phyloP scores from a whole-genome alignment of 2,113 vertebrate species.

The Proteles cristata region DNA sequence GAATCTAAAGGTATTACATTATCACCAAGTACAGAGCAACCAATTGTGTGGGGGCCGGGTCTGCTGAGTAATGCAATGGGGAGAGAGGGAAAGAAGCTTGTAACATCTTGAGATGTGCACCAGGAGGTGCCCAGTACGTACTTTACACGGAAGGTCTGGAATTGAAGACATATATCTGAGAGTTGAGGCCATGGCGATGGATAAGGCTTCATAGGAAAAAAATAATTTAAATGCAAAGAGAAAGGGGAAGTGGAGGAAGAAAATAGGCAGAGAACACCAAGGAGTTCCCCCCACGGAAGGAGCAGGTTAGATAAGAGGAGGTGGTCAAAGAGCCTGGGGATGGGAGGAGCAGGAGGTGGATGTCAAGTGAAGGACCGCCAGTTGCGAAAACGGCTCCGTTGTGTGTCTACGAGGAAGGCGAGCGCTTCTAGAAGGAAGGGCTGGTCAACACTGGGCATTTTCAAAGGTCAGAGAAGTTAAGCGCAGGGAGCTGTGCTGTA shows the following conservation, averaged over 20 bases:
- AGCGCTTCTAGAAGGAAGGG: background rate
- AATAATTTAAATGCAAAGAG: background rate
- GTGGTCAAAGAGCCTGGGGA: background rate
- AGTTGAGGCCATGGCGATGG: background rate
- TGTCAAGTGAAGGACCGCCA: background rate
- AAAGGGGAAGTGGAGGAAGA: background rate
- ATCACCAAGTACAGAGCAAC: background rate
- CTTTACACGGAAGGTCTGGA: background rate
- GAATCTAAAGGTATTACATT: background rate
- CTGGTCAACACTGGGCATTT: background rate
- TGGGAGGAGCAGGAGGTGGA: background rate
- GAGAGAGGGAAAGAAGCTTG: background rate
- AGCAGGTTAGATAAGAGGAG: background rate
- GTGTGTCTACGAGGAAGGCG: background rate
- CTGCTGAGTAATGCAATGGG: background rate
- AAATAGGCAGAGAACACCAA: background rate
- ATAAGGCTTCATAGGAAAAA: background rate
- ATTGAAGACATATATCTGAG: background rate
- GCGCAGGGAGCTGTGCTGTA: background rate
- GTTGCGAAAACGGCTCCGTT: background rate
- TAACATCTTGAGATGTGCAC: background rate
- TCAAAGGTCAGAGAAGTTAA: background rate
- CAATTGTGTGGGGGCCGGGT: background rate
- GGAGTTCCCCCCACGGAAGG: background rate
- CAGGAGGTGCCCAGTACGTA: background rate